Base-by-base conservation (phyloP, 2,797 vertebrate genomes). In the Cyclopterus lumpus region DNA sequence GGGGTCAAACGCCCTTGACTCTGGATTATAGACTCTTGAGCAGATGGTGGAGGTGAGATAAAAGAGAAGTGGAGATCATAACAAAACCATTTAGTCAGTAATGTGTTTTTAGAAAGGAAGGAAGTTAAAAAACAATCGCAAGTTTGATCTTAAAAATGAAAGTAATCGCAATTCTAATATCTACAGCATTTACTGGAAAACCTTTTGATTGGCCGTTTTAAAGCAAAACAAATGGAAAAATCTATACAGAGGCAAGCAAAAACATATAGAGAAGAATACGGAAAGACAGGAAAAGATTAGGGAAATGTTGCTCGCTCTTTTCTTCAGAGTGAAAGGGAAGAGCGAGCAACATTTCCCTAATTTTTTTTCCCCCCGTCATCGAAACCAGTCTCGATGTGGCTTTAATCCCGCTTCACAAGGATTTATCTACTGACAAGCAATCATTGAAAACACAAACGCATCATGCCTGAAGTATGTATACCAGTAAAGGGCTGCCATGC, bases 391-490 rank as follows among this genome's bases (percentile, higher is more conserved):
- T 38, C 38, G 74, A 66, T 81, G 73, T 80, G 74, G 70, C 63
- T 77, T 67, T 76, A 60, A 66, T 53, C 62, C 61, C 11, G 62
- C 48, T 75, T 75, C 79, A 20, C 14, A 8, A 55, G 78, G 69
- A 88, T 86, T 81, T 83, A 89, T 84, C 85, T 82, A 46, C 89
- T 75, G 80, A 88, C 83, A 89, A 83, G 85, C 89, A 88, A 89
- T 93, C 90, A 90, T 74, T 78, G 79, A 86, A 87, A 89, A 74
- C 82, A 85, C 90, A 89, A 90, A 88, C 87, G 67, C 75, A 91
- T 92, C 85, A 82, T 86, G 84, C 78, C 81, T 85, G 71, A 65
- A 84, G 81, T 65, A 49, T 75, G 80, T 64, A 53, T 75, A 83
- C 64, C 67, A 72, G 88, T 65, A 89, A 90, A 90, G 86, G 80